A percentile compares a stretch with the other conserved stretches of the same genome.
These are phyloP conservation scores for Eristalis pertinax DNA, from an alignment of 2,888 invertebrate genomes.

Conservation along the genomic window DNA sequence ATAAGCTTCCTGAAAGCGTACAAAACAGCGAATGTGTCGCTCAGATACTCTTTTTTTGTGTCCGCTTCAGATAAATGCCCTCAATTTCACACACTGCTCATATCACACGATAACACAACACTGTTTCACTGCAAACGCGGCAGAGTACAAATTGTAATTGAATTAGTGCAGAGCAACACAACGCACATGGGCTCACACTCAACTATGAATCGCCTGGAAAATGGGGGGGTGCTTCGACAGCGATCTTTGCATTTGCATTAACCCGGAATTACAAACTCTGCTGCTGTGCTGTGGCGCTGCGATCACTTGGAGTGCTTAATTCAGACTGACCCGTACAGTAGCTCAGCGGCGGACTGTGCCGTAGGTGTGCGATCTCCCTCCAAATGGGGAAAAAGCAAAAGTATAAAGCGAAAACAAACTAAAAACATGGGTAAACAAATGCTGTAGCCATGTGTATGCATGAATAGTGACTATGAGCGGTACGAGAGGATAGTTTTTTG, in stretches of 20 bases:
- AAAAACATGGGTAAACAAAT: slow-evolving; percentile 3
- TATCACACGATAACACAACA: slow-evolving; percentile 14
- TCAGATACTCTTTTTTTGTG: background rate
- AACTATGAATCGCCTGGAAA: slow-evolving; percentile 5
- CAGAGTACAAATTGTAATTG: slow-evolving; percentile 24
- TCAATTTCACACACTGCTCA: slow-evolving; percentile 11
- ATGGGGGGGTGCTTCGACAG: slow-evolving; percentile 5
- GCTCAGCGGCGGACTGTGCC: slow-evolving; percentile 36
- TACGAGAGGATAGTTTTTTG: slow-evolving; percentile 26
- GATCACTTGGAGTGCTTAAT: slow-evolving; percentile 48
- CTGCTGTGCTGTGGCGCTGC: background rate
- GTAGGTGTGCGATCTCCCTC: slow-evolving; percentile 34
- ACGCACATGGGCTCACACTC: slow-evolving; percentile 28
- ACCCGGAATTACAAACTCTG: background rate
- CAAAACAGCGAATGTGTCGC: background rate
- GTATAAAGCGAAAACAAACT: background rate
- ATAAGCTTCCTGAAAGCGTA: background rate
- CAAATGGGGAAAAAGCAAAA: background rate
- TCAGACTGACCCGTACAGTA: slow-evolving; percentile 49
- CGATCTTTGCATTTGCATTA: background rate
- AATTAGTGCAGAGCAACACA: slow-evolving; percentile 35
- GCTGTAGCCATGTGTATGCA: slow-evolving; percentile 7
- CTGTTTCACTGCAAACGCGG: slow-evolving; percentile 24
- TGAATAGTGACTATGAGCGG: background rate
- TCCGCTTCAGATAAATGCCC: slow-evolving; percentile 12